Evolutionary conservation across 2,888 invertebrate genomes (phyloP).

Genomic region (Thelaira solivaga): DNA sequence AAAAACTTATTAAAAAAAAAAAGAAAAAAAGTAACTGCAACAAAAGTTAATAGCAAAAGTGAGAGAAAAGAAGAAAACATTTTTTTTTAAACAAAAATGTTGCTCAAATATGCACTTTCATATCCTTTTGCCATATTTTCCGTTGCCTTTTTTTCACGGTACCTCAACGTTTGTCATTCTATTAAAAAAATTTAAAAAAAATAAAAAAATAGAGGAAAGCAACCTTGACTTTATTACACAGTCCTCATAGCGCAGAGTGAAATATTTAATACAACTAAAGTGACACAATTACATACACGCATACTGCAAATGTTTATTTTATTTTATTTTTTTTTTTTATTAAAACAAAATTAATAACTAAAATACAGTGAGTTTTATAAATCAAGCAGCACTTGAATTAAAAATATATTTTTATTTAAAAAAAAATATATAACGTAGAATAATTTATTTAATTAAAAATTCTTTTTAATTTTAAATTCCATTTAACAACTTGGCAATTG

Average conservation of each 20-base stretch:
- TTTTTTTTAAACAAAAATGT: constrained; percentile 28
- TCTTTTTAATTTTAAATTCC: too few species aligned
- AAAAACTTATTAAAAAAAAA: constrained; percentile 10
- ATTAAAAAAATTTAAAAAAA: constrained; percentile 9
- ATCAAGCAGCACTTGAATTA: too few species aligned
- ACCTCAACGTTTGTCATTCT: constrained; percentile 45
- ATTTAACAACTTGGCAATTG: too few species aligned
- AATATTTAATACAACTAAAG: constrained; percentile 30
- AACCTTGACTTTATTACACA: constrained; percentile 60
- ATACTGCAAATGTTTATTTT: too few species aligned
- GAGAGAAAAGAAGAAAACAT: background rate
- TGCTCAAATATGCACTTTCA: constrained; percentile 61
- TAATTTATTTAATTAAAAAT: too few species aligned
- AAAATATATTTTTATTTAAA: too few species aligned
- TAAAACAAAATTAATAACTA: too few species aligned
- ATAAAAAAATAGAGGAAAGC: background rate
- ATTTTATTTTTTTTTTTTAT: too few species aligned
- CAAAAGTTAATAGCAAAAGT: constrained; percentile 29
- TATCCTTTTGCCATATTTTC: constrained; percentile 56
- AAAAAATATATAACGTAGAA: too few species aligned
- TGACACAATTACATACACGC: constrained; percentile 3
- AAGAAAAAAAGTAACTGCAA: background rate
- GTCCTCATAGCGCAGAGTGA: constrained; percentile 19
- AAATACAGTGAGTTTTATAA: too few species aligned
- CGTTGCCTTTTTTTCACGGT: constrained; percentile 31